These are phyloP conservation scores for Cryptoprocta ferox DNA, from an alignment of 2,797 vertebrate genomes.

Conservation along the genomic window DNA sequence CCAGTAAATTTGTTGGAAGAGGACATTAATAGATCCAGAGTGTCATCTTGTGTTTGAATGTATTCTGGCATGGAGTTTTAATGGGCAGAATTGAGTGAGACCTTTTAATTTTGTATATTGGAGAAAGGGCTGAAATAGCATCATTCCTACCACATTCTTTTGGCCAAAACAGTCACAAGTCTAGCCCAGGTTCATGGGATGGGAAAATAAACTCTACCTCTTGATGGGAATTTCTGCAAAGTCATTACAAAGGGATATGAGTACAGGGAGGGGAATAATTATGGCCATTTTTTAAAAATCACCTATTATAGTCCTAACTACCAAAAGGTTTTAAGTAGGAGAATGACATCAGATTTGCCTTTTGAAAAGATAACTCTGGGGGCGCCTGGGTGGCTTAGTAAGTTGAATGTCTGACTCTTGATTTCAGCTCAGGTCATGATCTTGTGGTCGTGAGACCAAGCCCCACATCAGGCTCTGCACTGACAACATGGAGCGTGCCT, in stretches of 20 bases:
- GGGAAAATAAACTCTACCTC: neutral
- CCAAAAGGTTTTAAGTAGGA: neutral
- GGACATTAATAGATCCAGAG: neutral
- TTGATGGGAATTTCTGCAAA: neutral
- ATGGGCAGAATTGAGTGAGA: neutral
- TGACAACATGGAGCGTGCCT: no score
- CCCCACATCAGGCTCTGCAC: no score
- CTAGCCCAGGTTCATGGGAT: neutral
- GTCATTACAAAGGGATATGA: neutral
- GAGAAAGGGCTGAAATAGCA: neutral
- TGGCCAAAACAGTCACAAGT: neutral
- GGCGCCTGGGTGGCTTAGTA: no score
- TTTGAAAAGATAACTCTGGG: neutral
- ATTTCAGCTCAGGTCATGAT: no score
- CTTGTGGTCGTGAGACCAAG: no score
- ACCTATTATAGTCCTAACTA: neutral
- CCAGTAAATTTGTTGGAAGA: constrained; percentile 1
- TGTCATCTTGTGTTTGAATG: neutral
- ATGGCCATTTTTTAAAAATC: neutral
- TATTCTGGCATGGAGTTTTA: neutral
- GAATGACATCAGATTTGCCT: neutral
- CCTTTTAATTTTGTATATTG: neutral
- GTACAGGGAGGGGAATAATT: neutral
- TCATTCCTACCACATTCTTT: neutral
- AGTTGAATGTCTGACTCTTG: no score